Evolutionary conservation across 2,888 invertebrate species (phyloP), one percentile per base, ranked within the genome.

Genomic region (Andrena dorsata): DNA sequence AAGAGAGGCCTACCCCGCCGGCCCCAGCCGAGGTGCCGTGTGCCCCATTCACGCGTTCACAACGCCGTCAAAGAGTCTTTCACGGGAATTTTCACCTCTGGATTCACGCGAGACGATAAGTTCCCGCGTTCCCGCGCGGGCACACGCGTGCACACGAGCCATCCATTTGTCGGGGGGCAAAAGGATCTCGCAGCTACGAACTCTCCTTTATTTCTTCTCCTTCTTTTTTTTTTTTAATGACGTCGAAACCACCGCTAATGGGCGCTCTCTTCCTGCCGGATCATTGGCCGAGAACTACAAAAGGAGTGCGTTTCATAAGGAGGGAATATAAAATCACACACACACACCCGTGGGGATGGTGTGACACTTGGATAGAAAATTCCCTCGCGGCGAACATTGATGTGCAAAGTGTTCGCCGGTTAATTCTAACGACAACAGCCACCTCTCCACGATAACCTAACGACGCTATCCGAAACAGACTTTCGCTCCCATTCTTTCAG

Each of bases 21-120:
- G 1, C 10, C 10, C 56, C 56, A 1, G 13, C 41, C 13, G 13
- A 41, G 7, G 16, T n/a, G 30, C 53, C 23, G 28, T 6, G 51
- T 32, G 61, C 30, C 49, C 28, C 64, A 30, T 64, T 32, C 35
- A 73, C 72, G 32, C 69, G 73, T 61, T 68, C 80, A 60, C 76
- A 76, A 73, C 74, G 65, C 71, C 78, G 68, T 85, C 87, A 83
- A 85, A 87, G 87, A 71, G 65, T 76, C 77, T 87, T 87, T 82
- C 85, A 80, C 76, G 58, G 71, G 76, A 84, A 82, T 85, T 78
- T 85, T 83, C 87, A 82, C 87, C 81, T 79, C 76, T 70, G 71
- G 80, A 83, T 83, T 85, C 76, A 47, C 82, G 77, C 76, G 56
- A 10, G 72, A 61, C 76, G 79, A 84, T 71, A 78, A 72, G 73